Evolutionary conservation across 1,140 invertebrate genomes (phyloP).

Genomic region (Drepana arcuata): DNA sequence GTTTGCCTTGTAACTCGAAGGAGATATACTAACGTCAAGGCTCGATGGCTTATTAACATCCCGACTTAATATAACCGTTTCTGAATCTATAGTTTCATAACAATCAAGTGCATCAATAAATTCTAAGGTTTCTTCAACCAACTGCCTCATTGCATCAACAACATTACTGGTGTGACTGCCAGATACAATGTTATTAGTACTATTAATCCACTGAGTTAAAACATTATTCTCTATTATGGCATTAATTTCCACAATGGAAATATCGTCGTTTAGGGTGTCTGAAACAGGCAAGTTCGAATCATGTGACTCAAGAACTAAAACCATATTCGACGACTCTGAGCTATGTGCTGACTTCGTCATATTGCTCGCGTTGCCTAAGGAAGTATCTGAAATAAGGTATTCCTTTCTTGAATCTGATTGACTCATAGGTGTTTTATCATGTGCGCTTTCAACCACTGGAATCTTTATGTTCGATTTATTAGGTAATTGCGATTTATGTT

Average conservation of each 20-base stretch:
- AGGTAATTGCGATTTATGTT: slow-evolving; percentile 10
- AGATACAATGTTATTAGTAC: slow-evolving; percentile 9
- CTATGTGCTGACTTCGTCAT: slow-evolving; percentile 1
- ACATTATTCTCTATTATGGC: too few species aligned
- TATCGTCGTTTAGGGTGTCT: too few species aligned
- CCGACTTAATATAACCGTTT: slow-evolving; percentile 20
- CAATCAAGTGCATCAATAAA: slow-evolving; percentile 16
- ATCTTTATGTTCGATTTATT: slow-evolving; percentile 18
- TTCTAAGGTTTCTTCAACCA: slow-evolving; percentile 36
- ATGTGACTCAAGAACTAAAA: slow-evolving; percentile 15
- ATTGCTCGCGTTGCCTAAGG: not conserved
- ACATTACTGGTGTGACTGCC: slow-evolving; percentile 13
- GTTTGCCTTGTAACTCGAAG: slow-evolving; percentile 19
- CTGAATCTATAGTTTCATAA: slow-evolving; percentile 15
- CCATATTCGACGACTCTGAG: slow-evolving; percentile 10
- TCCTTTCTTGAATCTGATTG: slow-evolving; percentile 7
- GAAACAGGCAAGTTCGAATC: too few species aligned
- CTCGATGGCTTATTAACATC: slow-evolving; percentile 10
- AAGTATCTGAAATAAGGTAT: slow-evolving; percentile 4
- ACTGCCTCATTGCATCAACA: slow-evolving; percentile 23
- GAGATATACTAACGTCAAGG: slow-evolving; percentile 14
- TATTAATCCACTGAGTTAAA: slow-evolving; percentile 6
- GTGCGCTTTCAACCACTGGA: slow-evolving; percentile 1
- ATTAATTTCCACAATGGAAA: too few species aligned
- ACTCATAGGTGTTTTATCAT: slow-evolving; percentile 1